Evolutionary conservation across 2,888 invertebrate species (phyloP).

Genomic region (Achlya flavicornis): DNA sequence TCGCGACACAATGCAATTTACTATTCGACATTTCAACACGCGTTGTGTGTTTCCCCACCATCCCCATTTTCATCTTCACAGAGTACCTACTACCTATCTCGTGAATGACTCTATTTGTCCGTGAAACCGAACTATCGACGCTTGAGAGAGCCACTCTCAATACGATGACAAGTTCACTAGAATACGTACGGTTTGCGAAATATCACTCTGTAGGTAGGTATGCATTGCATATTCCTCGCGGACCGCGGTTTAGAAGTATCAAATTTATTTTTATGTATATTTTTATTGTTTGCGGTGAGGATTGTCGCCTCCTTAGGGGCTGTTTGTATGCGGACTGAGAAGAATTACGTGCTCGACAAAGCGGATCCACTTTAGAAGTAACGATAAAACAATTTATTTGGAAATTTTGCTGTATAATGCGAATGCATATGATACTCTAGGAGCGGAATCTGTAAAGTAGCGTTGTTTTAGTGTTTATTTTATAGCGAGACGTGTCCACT

Average conservation of each 20-base stretch:
- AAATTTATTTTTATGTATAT: slow-evolving; percentile 81
- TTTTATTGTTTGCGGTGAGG: slow-evolving; percentile 80
- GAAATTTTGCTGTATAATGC: slow-evolving; percentile 67
- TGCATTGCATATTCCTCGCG: slow-evolving; percentile 66
- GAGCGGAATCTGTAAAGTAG: slow-evolving; percentile 59
- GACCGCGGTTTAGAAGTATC: slow-evolving; percentile 67
- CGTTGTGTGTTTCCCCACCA: slow-evolving; percentile 49
- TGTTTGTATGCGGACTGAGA: slow-evolving; percentile 80
- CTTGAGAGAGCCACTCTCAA: slow-evolving; percentile 39
- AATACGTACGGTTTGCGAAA: slow-evolving; percentile 37
- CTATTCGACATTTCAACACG: slow-evolving; percentile 66
- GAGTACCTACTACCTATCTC: slow-evolving; percentile 35
- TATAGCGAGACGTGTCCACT: slow-evolving; percentile 55
- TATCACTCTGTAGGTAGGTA: slow-evolving; percentile 26
- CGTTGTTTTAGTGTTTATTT: slow-evolving; percentile 60
- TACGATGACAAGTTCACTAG: slow-evolving; percentile 29
- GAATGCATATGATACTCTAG: slow-evolving; percentile 52
- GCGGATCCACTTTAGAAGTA: slow-evolving; percentile 70
- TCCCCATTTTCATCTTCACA: slow-evolving; percentile 60
- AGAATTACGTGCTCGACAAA: slow-evolving; percentile 73
- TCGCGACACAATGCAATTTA: slow-evolving; percentile 71
- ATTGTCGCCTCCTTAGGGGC: slow-evolving; percentile 79
- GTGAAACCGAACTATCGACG: slow-evolving; percentile 54
- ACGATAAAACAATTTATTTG: slow-evolving; percentile 81
- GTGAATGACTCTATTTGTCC: slow-evolving; percentile 55